Conservation (phyloP, 2,888 invertebrate species). For the Folsomia candida region DNA sequence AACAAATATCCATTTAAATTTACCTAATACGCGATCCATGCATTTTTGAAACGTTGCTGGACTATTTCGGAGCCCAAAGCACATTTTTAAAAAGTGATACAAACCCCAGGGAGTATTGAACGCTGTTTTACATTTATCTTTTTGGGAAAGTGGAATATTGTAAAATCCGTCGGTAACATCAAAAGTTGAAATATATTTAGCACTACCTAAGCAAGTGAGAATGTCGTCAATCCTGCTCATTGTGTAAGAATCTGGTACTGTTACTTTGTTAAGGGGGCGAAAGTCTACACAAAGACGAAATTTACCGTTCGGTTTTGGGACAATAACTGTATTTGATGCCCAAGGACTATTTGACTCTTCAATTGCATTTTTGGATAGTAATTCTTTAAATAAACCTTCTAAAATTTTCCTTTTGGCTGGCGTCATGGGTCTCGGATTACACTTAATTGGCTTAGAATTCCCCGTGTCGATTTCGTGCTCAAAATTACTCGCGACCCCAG, state of each 20-base stretch:
- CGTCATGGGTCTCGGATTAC: slow-evolving; percentile 8
- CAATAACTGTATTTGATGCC: neutral
- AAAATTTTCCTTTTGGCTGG: neutral
- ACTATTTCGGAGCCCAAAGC: no score
- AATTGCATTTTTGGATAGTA: neutral
- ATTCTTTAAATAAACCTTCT: neutral
- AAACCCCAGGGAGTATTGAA: neutral
- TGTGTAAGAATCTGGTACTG: neutral
- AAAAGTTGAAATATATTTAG: neutral
- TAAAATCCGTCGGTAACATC: neutral
- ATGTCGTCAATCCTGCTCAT: slow-evolving; percentile 4
- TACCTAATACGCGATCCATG: neutral
- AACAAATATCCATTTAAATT: neutral
- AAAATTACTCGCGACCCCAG: neutral
- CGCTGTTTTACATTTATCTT: neutral
- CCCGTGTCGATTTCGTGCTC: neutral
- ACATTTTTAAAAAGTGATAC: slow-evolving; percentile 51
- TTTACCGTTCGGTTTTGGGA: neutral
- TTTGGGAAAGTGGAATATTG: neutral
- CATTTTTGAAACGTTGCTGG: no score
- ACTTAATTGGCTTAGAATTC: neutral
- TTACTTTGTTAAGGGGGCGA: neutral
- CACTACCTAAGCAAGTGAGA: neutral
- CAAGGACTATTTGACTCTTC: slow-evolving; percentile 2
- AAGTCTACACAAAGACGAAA: neutral